Conservation (phyloP, 2,888 invertebrate species). For the Tetheella fluctuosa region DNA sequence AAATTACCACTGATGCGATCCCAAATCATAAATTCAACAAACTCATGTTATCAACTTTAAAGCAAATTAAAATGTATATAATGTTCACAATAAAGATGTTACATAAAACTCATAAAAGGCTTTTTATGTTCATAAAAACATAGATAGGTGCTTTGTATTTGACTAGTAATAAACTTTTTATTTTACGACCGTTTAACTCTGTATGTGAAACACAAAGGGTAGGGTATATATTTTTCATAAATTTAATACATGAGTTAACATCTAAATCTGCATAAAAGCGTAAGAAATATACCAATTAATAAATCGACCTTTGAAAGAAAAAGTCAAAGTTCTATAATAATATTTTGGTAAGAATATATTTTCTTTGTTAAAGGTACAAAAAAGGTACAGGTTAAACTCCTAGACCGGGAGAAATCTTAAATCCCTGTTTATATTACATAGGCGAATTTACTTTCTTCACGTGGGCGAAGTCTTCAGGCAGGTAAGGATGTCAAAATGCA, state of each 20-base stretch:
- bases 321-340: neutral
- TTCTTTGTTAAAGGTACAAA: neutral
- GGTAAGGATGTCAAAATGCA: neutral
- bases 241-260: constrained; percentile 17
- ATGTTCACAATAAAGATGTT: neutral
- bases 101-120: neutral
- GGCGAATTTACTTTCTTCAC: neutral
- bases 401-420: neutral
- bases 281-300: neutral
- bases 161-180: constrained; percentile 38
- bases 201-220: constrained; percentile 23
- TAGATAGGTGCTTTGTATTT: constrained; percentile 32
- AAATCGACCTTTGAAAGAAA: neutral
- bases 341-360: neutral
- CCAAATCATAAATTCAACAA: constrained; percentile 5
- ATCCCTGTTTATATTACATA: constrained; percentile 1
- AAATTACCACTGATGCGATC: neutral
- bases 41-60: neutral
- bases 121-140: constrained; percentile 39
- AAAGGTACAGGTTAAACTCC: neutral
- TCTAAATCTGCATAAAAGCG: neutral
- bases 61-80: neutral
- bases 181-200: constrained; percentile 37
- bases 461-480: neutral
- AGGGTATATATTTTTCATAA: constrained; percentile 2